Base-by-base conservation (phyloP, 2,797 vertebrate species). In the Clamator glandarius region DNA sequence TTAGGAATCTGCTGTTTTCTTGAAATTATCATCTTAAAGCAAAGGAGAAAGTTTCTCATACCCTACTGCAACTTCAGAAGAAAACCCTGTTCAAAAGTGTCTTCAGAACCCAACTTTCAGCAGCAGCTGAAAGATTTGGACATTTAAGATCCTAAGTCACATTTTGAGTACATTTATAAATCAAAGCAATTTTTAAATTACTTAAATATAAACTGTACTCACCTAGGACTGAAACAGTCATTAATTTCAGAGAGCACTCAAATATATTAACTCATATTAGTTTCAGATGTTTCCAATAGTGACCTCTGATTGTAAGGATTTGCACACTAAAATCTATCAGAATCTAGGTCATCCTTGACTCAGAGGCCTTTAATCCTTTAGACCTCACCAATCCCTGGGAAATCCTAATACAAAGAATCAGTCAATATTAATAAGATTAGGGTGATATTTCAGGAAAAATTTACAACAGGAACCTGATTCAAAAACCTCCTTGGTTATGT, bases 321-420 rank as follows among this genome's bases (percentile, higher is more conserved):
- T 96, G 90, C 91, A 92, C 92, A 76, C 83, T 63, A 94, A 95
- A 96, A 94, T 81, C 82, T 95, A 92, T 83, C 84, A 95, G 69
- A 95, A 94, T 95, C 63, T 96, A 89, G 95, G 89, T 95, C 96
- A 95, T 46, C 67, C 54, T 95, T 97, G 82, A 97, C 80, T 96
- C 84, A 89, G 75, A 94, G 66, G 28, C 31, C 72, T 96, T 96
- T 96, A 97, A 95, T 86, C 90, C 78, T 93, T 84, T 55, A 77
- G 81, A 89, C 13, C 87, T 68, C 44, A 72, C n/a, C 78, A 87
- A 86, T 96, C 74, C 42, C 84, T 82, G 92, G 77, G 81, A 97
- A 96, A 96, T 91, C 84, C 83, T 86, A 87, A 91, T 82, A 96
- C 86, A 95, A 94, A 94, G 51, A 90, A 91, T 92, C 75, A 69